phyloP scores from a whole-genome alignment of 2,797 vertebrate species.

The Pachyuromys duprasi region DNA sequence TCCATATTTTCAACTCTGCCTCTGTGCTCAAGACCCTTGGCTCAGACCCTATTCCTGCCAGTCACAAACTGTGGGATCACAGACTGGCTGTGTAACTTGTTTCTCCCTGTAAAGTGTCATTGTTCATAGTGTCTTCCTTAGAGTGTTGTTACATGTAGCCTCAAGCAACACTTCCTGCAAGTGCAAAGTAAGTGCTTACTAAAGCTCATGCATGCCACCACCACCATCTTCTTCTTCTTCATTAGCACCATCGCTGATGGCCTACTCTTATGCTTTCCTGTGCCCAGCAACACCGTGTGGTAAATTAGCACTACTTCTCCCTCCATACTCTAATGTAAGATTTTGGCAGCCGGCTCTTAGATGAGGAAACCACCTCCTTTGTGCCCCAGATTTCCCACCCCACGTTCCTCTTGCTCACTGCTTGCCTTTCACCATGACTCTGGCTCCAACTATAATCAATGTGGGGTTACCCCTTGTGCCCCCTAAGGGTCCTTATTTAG shows the following conservation, averaged over 20 bases:
- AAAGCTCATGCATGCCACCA: too few species aligned
- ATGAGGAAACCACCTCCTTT: not conserved
- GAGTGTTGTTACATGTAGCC: not conserved
- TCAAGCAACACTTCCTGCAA: fast-evolving
- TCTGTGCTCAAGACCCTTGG: not conserved
- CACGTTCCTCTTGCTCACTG: not conserved
- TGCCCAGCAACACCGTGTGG: not conserved
- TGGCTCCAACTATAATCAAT: fast-evolving
- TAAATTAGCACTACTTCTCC: not conserved
- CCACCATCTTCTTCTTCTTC: not conserved
- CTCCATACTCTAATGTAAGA: fast-evolving
- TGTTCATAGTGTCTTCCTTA: not conserved
- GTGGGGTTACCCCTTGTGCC: fast-evolving
- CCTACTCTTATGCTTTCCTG: not conserved
- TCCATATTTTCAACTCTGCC: not conserved
- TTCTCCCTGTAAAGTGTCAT: not conserved
- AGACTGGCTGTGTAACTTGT: not conserved
- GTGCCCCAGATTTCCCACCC: not conserved
- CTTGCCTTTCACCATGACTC: not conserved
- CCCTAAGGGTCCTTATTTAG: not conserved
- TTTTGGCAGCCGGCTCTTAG: not conserved
- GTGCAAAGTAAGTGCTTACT: not conserved
- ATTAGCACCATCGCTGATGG: not conserved
- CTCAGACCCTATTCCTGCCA: not conserved
- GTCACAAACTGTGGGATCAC: not conserved